Base-by-base conservation (phyloP, 2,888 invertebrate genomes). In the Platerodrilus igneus region DNA sequence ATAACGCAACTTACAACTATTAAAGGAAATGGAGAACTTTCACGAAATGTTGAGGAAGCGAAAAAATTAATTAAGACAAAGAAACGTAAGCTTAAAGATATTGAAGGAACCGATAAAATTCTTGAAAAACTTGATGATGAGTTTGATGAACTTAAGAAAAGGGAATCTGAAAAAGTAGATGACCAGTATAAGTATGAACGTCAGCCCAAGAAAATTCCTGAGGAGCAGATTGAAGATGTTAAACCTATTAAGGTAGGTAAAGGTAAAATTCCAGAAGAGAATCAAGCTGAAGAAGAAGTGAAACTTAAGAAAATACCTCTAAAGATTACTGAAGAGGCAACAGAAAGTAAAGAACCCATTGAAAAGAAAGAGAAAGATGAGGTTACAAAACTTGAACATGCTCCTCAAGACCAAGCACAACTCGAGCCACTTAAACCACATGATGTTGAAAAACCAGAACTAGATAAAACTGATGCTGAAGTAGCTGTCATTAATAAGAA, bases 1-100 rank as follows among this genome's bases (percentile, higher is more conserved):
- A 48, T 54, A 19, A 40, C 49, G 13, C 64, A 72, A 21, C 62
- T 76, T 26, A 68, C 70, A 41, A 76, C 77, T 1, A 58, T 70
- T 15, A 76, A 76, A 47, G 76, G 78, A 55, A 75, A 73, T 55
- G 86, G 85, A 15, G 77, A 81, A 46, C 62, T 86, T 20, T 85
- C 86, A 0, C 75, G 72, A 47, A 74, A 74, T 45, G 50, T 72
- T 10, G 63, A 81, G 65, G 86, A 86, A 62, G 84, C 83, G 4
- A 68, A 76, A 42, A 73, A 79, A 60, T 63, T 79, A 7, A 67
- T 79, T 26, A 83, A 77, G 62, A 50, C 60, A 68, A 14, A 70
- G 72, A 43, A 69, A 69, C 52, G 67, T 59, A 69, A 62, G 45
- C 64, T 50, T 48, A 69, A 57, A 59, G 66, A 64, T 29, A 58